phyloP scores from a whole-genome alignment of 2,113 vertebrate genomes.

The Mola mola region DNA sequence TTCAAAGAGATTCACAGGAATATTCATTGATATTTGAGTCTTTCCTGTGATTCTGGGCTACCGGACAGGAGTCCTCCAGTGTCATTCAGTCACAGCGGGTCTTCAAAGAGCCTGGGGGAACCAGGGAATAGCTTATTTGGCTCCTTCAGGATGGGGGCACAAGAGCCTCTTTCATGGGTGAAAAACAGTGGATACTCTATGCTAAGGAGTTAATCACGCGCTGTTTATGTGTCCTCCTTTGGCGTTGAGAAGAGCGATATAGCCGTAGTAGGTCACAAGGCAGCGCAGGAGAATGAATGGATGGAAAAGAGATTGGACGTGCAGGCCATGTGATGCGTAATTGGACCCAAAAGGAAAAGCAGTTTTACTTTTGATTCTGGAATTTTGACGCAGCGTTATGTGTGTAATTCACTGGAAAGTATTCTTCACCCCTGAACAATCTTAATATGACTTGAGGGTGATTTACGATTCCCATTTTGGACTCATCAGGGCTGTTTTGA shows the following conservation, averaged over 20 bases:
- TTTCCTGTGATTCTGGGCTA: constrained; percentile 64
- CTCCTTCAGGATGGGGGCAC: constrained; percentile 62
- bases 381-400: constrained; percentile 55
- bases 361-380: constrained; percentile 34
- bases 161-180: constrained; percentile 76
- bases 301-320: constrained; percentile 36
- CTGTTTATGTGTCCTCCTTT: constrained; percentile 72
- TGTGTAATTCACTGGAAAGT: constrained; percentile 35
- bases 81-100: constrained; percentile 57
- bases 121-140: constrained; percentile 63
- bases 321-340: constrained; percentile 78
- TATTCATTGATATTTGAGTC: constrained; percentile 69
- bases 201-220: constrained; percentile 74
- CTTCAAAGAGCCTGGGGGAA: constrained; percentile 72
- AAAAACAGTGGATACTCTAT: constrained; percentile 82
- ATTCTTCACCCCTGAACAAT: background rate
- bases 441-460: background rate
- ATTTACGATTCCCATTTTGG: background rate
- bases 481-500: background rate
- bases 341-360: constrained; percentile 75
- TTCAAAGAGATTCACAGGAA: constrained; percentile 14
- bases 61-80: constrained; percentile 45
- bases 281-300: constrained; percentile 52
- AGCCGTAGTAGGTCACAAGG: constrained; percentile 48
- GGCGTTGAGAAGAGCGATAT: constrained; percentile 33